phyloP scores from a whole-genome alignment of 2,888 invertebrate genomes.

The Cantharis nigra region DNA sequence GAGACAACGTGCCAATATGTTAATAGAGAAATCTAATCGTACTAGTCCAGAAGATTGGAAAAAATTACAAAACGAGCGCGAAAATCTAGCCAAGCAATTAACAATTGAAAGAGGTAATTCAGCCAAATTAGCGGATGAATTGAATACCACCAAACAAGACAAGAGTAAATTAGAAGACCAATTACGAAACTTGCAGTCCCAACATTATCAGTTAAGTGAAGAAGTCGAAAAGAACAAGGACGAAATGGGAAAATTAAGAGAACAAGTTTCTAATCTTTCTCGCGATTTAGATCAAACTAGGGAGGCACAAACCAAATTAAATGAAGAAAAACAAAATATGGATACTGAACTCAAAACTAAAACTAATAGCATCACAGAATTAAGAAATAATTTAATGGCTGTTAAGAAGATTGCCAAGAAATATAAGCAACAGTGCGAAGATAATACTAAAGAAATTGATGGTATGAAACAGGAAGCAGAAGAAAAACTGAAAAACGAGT shows the following conservation, averaged over 20 bases:
- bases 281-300: conserved; percentile 69
- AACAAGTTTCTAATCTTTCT: conserved; percentile 62
- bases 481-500: conserved; percentile 63
- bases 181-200: conserved; percentile 63
- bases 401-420: conserved; percentile 89
- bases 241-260: conserved; percentile 64
- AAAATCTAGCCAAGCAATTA: conserved; percentile 77
- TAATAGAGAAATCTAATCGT: conserved; percentile 89
- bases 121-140: conserved; percentile 71
- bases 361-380: conserved; percentile 64
- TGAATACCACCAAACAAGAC: conserved; percentile 65
- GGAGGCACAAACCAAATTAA: conserved; percentile 61
- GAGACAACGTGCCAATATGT: conserved; percentile 81
- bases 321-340: conserved; percentile 66
- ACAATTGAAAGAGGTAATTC: conserved; percentile 75
- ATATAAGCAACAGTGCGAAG: conserved; percentile 86
- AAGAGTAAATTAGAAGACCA: conserved; percentile 73
- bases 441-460: conserved; percentile 69
- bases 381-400: conserved; percentile 55
- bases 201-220: conserved; percentile 63
- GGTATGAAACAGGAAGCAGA: conserved; percentile 45
- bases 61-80: conserved; percentile 78
- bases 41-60: conserved; percentile 93
- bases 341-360: conserved; percentile 70
- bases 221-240: conserved; percentile 70